A percentile compares a stretch with the other conserved stretches of the same genome.
These are phyloP conservation scores for Alcedo atthis DNA, from an alignment of 2,797 vertebrate species.

Conservation along the genomic window DNA sequence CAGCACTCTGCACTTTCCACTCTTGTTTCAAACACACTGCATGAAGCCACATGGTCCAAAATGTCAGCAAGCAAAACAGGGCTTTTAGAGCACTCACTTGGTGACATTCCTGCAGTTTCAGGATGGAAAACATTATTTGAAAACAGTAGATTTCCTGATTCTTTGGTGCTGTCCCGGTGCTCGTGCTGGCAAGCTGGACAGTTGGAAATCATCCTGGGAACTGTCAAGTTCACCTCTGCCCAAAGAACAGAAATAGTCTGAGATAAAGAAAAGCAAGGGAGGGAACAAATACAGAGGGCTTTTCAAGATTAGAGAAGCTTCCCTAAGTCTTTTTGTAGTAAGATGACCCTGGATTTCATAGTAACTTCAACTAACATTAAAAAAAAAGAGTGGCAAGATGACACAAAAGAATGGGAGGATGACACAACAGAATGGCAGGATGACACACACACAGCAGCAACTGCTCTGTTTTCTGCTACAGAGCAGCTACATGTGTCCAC, in stretches of 20 bases:
- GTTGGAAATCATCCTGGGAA: neutral
- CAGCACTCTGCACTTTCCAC: neutral
- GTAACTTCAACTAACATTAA: neutral
- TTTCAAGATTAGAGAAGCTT: neutral
- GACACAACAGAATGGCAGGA: neutral
- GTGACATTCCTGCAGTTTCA: neutral
- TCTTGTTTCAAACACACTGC: neutral
- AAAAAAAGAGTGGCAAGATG: neutral
- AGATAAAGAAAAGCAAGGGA: neutral
- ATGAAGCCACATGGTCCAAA: neutral
- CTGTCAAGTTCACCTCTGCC: neutral
- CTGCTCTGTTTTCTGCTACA: neutral
- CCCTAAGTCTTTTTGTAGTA: neutral
- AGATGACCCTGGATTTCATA: neutral
- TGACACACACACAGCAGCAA: neutral
- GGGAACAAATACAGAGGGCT: neutral
- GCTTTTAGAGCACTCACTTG: neutral
- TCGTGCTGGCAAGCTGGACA: neutral
- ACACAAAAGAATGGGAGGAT: too few relatives aligned
- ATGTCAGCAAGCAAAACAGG: neutral
- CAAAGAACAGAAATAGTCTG: neutral
- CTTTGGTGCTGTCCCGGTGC: neutral
- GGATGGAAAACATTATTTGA: neutral
- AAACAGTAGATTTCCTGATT: neutral
- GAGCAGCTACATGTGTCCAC: rapidly evolving